These are phyloP conservation scores for Diprion similis DNA, from an alignment of 1,140 invertebrate species.

Conservation along the genomic window DNA sequence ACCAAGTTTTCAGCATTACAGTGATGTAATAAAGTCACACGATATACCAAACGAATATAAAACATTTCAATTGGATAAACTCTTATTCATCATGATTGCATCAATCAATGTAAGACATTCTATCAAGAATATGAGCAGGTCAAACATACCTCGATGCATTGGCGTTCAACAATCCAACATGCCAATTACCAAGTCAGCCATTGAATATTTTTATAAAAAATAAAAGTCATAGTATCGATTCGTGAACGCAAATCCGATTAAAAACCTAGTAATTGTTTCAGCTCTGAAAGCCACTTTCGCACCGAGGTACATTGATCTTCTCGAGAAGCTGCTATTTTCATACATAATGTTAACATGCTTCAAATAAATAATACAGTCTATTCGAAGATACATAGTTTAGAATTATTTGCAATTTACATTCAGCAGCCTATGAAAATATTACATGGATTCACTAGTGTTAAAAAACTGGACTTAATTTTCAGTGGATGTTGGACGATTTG, in stretches of 20 bases:
- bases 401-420: not conserved
- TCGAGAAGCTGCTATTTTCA: not conserved
- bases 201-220: conserved; percentile 6
- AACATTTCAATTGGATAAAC: not conserved
- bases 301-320: not conserved
- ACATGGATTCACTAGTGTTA: not conserved
- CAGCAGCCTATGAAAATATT: not conserved
- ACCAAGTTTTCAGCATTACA: conserved; percentile 7
- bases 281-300: not conserved
- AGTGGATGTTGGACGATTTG: not conserved
- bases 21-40: not conserved
- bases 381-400: not conserved
- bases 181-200: not conserved
- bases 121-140: not conserved
- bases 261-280: not conserved
- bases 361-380: not conserved
- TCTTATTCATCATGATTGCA: not conserved
- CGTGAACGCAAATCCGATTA: not conserved
- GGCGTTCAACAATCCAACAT: not conserved
- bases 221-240: not conserved
- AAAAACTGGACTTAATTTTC: not conserved
- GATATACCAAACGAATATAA: not conserved
- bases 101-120: not conserved
- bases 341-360: not conserved
- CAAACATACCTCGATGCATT: not conserved